Percentiles rank a stretch among this genome's conserved stretches.
Conservation (phyloP, 2,888 invertebrate species). For the Epicampocera succincta region DNA sequence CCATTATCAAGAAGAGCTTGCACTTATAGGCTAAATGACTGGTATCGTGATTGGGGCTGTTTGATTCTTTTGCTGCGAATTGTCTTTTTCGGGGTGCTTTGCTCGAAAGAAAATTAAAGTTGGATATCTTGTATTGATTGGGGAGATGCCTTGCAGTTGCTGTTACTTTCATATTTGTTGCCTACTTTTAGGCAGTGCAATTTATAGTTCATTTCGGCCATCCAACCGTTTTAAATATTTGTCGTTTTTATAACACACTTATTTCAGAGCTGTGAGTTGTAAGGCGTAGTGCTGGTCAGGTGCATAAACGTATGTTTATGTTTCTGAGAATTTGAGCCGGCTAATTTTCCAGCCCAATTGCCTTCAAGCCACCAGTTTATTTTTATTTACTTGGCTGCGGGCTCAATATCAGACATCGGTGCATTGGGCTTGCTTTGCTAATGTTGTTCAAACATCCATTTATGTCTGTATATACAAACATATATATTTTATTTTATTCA, state of each 20-base stretch:
- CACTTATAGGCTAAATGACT: slow-evolving; percentile 34
- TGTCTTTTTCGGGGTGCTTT: slow-evolving; percentile 24
- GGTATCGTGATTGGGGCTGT: slow-evolving; percentile 49
- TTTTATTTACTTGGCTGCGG: slow-evolving; percentile 48
- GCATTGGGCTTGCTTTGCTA: slow-evolving; percentile 38
- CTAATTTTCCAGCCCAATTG: slow-evolving; percentile 13
- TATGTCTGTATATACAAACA: neutral
- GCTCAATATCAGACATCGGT: slow-evolving; percentile 60
- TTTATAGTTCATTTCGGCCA: too few relatives aligned
- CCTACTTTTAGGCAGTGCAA: too few relatives aligned
- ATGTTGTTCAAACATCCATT: neutral
- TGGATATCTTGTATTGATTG: neutral
- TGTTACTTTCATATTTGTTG: too few relatives aligned
- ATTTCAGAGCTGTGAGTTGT: neutral
- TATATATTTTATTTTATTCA: slow-evolving; percentile 33
- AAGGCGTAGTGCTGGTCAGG: neutral
- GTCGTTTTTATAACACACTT: too few relatives aligned
- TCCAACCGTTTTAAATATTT: too few relatives aligned
- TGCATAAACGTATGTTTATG: slow-evolving; percentile 1
- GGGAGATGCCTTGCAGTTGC: neutral
- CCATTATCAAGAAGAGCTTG: neutral
- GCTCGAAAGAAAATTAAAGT: neutral
- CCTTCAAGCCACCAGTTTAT: slow-evolving; percentile 22
- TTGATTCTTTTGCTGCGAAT: slow-evolving; percentile 26
- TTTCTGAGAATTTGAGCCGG: neutral